Base-by-base conservation (phyloP, 2,113 vertebrate genomes). In the Anas platyrhynchos region DNA sequence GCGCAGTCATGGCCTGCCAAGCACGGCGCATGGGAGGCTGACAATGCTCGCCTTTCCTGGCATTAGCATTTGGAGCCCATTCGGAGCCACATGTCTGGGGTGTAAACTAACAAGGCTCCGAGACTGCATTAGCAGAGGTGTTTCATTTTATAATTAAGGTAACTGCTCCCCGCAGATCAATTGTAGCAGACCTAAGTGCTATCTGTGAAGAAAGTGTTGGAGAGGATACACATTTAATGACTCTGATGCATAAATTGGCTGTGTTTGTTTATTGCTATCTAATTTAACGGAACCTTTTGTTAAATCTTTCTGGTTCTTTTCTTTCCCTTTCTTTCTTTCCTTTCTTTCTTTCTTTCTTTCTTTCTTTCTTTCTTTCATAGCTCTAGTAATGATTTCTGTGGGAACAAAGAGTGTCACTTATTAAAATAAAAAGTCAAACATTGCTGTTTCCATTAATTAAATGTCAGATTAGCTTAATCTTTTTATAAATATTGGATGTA, bases 121-220 rank as follows among this genome's bases (percentile, higher is more conserved):
- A 93, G 84, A 78, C 79, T 67, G 88, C 78, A 54, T 96, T 96
- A 97, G 82, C 95, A 97, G 97, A 96, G 91, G 96, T 97, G 89
- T 98, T 97, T 97, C 96, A 96, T 95, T 97, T 98, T 91, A 96
- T 98, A 97, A 97, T 98, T 97, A 98, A 97, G 94, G 87, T 94
- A 98, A 98, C 91, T 97, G 82, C 88, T 97, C 96, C 91, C 94
- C 32, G 66, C 66, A 96, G 96, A 97, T 97, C 93, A 95, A 96
- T 96, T 66, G 88, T 41, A 89, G 93, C 96, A 96, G 93, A 91
- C 79, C 88, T 85, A 85, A 98, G 91, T 94, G 55, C 68, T 94
- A n/a, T 74, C 86, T 88, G 86, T 17, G 92, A 89, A 84, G 86
- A 66, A 96, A 93, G 80, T 72, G 83, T 26, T 83, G 25, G 72